These are phyloP conservation scores for Leiothrix lutea DNA, from an alignment of 2,113 vertebrate genomes.

Conservation along the genomic window DNA sequence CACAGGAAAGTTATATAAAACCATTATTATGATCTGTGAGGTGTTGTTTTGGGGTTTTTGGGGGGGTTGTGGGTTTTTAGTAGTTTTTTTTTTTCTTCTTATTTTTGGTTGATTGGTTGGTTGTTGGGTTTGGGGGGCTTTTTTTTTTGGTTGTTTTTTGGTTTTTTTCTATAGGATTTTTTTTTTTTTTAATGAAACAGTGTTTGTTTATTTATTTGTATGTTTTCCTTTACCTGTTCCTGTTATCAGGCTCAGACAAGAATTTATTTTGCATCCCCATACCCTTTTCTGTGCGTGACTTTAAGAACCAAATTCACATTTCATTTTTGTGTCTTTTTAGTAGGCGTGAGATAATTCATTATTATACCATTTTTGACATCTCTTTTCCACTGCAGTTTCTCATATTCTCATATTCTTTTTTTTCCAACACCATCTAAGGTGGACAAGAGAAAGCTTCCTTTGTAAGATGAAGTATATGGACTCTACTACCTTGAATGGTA, in stretches of 20 bases:
- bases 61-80: accelerated
- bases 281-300: neutral
- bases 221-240: neutral
- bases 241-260: neutral
- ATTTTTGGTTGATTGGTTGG: neutral
- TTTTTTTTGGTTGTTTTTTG: neutral
- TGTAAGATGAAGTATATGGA: neutral
- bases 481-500: neutral
- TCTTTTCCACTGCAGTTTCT: neutral
- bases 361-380: neutral
- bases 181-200: neutral
- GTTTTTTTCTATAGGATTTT: neutral
- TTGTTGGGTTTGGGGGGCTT: neutral
- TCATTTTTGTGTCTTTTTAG: neutral
- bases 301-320: neutral
- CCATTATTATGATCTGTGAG: neutral
- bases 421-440: neutral
- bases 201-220: neutral
- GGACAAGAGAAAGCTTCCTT: neutral
- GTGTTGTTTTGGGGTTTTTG: neutral
- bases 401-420: neutral
- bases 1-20: neutral
- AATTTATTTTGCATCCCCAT: neutral
- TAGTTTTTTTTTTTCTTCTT: no score
- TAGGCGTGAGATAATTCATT: neutral